Evolutionary conservation across 2,797 vertebrate genomes (phyloP).

Genomic region (Limnodromus scolopaceus): DNA sequence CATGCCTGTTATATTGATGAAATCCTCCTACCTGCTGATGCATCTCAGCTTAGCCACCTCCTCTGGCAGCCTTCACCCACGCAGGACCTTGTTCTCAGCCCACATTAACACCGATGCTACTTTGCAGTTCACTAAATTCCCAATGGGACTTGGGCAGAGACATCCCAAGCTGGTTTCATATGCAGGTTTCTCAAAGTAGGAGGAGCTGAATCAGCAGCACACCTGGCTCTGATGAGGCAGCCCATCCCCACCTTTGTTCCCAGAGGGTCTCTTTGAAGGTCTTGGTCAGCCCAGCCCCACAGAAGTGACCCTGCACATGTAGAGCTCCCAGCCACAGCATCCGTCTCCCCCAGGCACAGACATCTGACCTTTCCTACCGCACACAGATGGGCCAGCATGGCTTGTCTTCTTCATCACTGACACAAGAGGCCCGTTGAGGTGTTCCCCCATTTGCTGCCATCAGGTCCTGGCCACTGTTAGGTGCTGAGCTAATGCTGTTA

Average conservation of each 20-base stretch:
- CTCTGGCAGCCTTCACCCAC: background rate
- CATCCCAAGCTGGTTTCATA: background rate
- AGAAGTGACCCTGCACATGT: background rate
- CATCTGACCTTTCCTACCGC: background rate
- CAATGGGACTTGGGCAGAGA: background rate
- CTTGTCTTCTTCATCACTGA: background rate
- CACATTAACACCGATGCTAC: background rate
- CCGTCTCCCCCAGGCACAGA: background rate
- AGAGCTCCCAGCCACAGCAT: background rate
- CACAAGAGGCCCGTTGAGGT: background rate
- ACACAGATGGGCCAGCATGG: background rate
- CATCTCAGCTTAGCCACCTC: background rate
- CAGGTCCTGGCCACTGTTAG: background rate
- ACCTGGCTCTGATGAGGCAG: background rate
- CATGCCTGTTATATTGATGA: background rate
- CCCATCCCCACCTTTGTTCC: background rate
- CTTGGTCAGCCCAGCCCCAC: background rate
- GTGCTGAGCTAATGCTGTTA: background rate
- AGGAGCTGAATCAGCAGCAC: background rate
- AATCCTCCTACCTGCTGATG: background rate
- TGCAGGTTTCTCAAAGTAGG: background rate
- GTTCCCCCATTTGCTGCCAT: background rate
- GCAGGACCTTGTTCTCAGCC: background rate
- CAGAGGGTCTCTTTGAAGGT: background rate
- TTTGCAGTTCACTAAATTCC: background rate